Evolutionary conservation across 92 coral and sea anemone genomes (phyloP), one percentile per base, ranked within the genome.

Genomic region (Pocillopora grandis): DNA sequence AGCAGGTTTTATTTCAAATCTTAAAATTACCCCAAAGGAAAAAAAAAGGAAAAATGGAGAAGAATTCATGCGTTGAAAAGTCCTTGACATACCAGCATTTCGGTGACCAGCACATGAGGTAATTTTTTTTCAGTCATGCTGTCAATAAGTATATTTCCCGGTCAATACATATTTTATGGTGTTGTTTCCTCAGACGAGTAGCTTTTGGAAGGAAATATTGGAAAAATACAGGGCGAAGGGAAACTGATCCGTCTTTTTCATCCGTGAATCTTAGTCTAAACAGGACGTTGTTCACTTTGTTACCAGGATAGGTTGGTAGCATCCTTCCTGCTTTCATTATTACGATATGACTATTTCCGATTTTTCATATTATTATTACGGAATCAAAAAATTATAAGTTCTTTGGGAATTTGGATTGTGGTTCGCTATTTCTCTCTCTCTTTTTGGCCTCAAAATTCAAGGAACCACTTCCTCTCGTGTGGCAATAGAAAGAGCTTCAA

Each of bases 1-100:
- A 42, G 52, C 52, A 42, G 52, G 52, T 42, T 42, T 42, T 42
- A 7, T 42, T 42, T 42, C 52, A 42, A 42, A 42, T 42, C 52
- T 42, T 58, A 58, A 9, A 14, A 18, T n/a, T 21, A 67, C 19
- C 14, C 2, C 1, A 15, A 5, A 58, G 57, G 20, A 23, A 76
- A 5, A 18, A 58, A 19, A 76, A 21, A 42, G 14, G 19, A 18
- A 67, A 52, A 35, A 31, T 9, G 9, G 17, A 8, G 58, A 67
- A 48, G 20, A 23, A 57, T 52, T 21, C 83, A 66, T 2, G 85
- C 77, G 33, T 80, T 35, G 19, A 36, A 62, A 58, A 23, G 71
- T 64, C 58, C 79, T 83, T 72, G 80, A 75, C 72, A 77, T 75
- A 83, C 86, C 86, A 48, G 86, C 56, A 58, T 9, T 21, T 18